Evolutionary conservation across 1,140 invertebrate genomes (phyloP).

Genomic region (Plodia interpunctella): DNA sequence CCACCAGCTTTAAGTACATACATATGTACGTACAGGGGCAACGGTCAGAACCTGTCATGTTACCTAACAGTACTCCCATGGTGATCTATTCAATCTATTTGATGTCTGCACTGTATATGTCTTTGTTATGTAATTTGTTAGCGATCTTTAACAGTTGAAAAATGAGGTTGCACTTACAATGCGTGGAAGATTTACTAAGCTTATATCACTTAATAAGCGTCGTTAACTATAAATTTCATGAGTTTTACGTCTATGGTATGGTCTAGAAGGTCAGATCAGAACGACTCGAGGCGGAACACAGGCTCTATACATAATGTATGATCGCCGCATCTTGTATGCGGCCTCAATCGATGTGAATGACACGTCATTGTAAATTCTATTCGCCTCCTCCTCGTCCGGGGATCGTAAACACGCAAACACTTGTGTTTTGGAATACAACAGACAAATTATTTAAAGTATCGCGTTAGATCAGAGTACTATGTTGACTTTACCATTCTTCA

Average conservation of each 20-base stretch:
- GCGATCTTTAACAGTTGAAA: too few species aligned
- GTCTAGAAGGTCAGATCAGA: conserved; percentile 36
- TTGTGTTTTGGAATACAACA: conserved; percentile 58
- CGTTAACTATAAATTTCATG: conserved; percentile 6
- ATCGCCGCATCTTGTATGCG: conserved; percentile 67
- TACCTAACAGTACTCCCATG: conserved; percentile 36
- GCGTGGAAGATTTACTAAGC: too few species aligned
- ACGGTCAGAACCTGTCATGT: conserved; percentile 39
- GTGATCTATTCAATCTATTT: conserved; percentile 36
- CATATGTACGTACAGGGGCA: conserved; percentile 30
- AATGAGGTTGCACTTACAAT: too few species aligned
- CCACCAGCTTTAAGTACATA: conserved; percentile 18
- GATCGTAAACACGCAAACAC: conserved; percentile 69
- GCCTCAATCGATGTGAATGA: conserved; percentile 74
- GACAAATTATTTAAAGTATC: conserved; percentile 41
- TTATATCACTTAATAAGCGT: too few species aligned
- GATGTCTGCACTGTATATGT: conserved; percentile 15
- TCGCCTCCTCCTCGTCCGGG: conserved; percentile 57
- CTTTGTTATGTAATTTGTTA: conserved; percentile 5
- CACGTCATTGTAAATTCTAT: conserved; percentile 74
- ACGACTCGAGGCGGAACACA: conserved; percentile 47
- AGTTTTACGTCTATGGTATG: conserved; percentile 12
- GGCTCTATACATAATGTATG: conserved; percentile 68
- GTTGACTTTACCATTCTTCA: not conserved
- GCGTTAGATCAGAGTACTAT: not conserved